Percentiles rank a stretch among this genome's conserved stretches.
Conservation (phyloP, 2,888 invertebrate genomes). For the Nephrotoma flavescens region DNA sequence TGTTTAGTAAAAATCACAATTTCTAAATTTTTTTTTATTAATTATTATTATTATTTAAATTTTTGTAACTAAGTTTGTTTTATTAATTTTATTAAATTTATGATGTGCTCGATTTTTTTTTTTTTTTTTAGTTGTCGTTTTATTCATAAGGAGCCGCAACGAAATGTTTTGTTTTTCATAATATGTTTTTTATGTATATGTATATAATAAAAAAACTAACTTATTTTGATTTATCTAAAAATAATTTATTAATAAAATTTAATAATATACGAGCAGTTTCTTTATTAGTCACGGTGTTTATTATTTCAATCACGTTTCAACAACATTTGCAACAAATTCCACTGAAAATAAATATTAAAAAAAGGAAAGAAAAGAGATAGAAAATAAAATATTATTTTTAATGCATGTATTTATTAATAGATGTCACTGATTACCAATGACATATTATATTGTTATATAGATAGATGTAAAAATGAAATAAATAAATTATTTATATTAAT, state of each 20-base stretch:
- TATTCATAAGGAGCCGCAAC: background rate
- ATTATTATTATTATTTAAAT: background rate
- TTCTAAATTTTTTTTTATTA: background rate
- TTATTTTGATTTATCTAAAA: background rate
- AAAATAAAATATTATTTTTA: background rate
- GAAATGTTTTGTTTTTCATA: background rate
- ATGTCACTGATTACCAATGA: background rate
- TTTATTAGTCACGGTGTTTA: background rate
- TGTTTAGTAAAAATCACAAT: background rate
- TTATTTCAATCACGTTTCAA: background rate
- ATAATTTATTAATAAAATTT: background rate
- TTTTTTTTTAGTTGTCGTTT: background rate
- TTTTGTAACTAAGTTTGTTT: background rate
- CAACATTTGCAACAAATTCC: slow-evolving; percentile 4
- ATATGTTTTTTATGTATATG: background rate
- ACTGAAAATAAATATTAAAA: background rate
- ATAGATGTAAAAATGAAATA: background rate
- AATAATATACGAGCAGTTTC: background rate
- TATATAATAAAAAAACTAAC: background rate
- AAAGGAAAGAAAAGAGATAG: background rate
- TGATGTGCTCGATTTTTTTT: background rate
- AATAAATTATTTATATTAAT: background rate
- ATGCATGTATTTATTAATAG: background rate
- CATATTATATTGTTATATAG: background rate
- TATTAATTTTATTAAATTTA: background rate